Evolutionary conservation across 2,797 vertebrate species (phyloP), one percentile per base, ranked within the genome.

Genomic region (Rhodeus uyekii): DNA sequence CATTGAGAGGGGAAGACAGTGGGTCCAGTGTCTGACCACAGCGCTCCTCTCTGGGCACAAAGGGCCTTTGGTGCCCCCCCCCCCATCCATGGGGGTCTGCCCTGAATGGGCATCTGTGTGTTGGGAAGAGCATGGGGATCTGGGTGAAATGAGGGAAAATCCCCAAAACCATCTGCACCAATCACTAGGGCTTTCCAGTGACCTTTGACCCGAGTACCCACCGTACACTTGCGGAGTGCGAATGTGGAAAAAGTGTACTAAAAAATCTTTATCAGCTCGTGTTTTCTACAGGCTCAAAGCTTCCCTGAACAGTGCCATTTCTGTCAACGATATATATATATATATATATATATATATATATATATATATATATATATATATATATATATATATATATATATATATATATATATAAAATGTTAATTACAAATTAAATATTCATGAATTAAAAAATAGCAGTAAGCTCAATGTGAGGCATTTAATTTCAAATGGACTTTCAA

Each of bases 1-100:
- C 82, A 83, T 83, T 83, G 82, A 78, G 67, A 65, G 18, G 60
- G 76, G 73, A 83, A 82, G 72, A 83, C 82, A 83, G 68, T 83
- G 76, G 82, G 39, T 73, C 75, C 68, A 83, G 76, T 83, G 82
- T 83, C 82, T 78, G 67, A 83, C 76, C 76, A 63, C 69, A 83
- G 42, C 73, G 76, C 76, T 78, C 68, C 76, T 73, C 67, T 78
- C 60, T 83, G 74, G 81, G 75, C 74, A 83, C 81, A 83, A 83
- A 83, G 72, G 81, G 75, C 72, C 74, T 69, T 77, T 77, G 74
- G 64, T 77, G 64, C 48, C 81, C 81, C 79, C 80, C 79, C 80
- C 53, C 72, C 71, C 74, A 71, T 46, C 71, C 81, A 69, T 50
- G 75, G 73, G 75, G 73, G 75, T 77, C 73, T 69, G 68, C 74